These are phyloP conservation scores for Malacosoma neustria DNA, from an alignment of 2,888 invertebrate species.

Conservation along the genomic window DNA sequence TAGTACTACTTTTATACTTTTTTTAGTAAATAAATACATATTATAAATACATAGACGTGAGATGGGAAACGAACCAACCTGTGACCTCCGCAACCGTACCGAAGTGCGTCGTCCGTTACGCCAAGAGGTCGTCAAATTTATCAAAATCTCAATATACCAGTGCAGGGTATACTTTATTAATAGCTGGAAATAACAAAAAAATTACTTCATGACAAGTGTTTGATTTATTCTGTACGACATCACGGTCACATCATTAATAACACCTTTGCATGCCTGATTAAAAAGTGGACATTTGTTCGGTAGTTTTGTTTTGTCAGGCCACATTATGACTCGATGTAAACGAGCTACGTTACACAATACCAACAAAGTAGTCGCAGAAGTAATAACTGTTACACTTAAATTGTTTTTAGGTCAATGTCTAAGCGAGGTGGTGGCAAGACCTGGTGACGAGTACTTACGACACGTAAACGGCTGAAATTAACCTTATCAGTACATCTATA, in stretches of 20 bases:
- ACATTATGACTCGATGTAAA: conserved; percentile 19
- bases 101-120: too few relatives aligned
- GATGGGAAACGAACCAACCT: too few relatives aligned
- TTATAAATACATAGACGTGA: too few relatives aligned
- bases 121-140: too few relatives aligned
- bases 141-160: too few relatives aligned
- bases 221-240: background rate
- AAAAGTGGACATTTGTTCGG: conserved; percentile 16
- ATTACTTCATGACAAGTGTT: background rate
- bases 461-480: conserved; percentile 12
- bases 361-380: conserved; percentile 14
- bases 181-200: too few relatives aligned
- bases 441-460: conserved; percentile 20
- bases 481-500: conserved; percentile 11
- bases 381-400: conserved; percentile 37
- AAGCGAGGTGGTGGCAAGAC: conserved; percentile 21
- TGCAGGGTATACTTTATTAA: too few relatives aligned
- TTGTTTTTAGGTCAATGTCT: conserved; percentile 52
- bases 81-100: too few relatives aligned
- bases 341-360: conserved; percentile 22
- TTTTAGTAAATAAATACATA: too few relatives aligned
- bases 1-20: too few relatives aligned
- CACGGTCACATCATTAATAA: conserved; percentile 10
- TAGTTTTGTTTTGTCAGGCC: conserved; percentile 22
- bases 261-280: conserved; percentile 11